Conservation (phyloP, 2,888 invertebrate species). For the Drosophila basisetae region DNA sequence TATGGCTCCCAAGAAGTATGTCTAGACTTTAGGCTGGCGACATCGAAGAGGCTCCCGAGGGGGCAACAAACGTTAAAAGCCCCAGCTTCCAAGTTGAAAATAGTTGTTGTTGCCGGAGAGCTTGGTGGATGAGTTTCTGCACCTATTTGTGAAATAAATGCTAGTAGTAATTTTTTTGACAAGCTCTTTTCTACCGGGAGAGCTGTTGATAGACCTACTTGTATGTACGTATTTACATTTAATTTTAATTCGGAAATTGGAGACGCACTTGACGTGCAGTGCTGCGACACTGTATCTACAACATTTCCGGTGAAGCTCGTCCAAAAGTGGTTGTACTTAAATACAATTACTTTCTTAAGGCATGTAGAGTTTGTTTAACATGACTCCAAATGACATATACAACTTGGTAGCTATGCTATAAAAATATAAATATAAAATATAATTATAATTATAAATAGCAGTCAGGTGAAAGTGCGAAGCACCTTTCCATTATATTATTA, state of each 20-base stretch:
- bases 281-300: neutral
- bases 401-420: neutral
- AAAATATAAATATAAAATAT: no score
- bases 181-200: conserved; percentile 1
- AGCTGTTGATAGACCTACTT: conserved; percentile 5
- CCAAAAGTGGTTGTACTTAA: neutral
- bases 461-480: neutral
- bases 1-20: conserved; percentile 43
- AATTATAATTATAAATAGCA: neutral
- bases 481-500: conserved; percentile 8
- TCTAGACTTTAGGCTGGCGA: conserved; percentile 40
- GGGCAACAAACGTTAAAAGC: conserved; percentile 19
- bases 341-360: neutral
- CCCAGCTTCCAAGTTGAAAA: conserved; percentile 12
- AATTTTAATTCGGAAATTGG: conserved; percentile 60
- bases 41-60: conserved; percentile 1
- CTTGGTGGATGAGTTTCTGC: neutral
- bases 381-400: neutral
- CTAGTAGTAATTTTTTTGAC: conserved; percentile 18
- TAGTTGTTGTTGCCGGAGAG: conserved; percentile 1
- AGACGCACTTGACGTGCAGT: conserved; percentile 14
- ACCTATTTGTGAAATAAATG: conserved; percentile 44
- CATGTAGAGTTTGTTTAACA: neutral
- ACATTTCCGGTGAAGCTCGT: neutral
- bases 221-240: conserved; percentile 42